These are phyloP conservation scores for Tuberolachnus salignus DNA, from an alignment of 2,888 invertebrate genomes.

Conservation along the genomic window DNA sequence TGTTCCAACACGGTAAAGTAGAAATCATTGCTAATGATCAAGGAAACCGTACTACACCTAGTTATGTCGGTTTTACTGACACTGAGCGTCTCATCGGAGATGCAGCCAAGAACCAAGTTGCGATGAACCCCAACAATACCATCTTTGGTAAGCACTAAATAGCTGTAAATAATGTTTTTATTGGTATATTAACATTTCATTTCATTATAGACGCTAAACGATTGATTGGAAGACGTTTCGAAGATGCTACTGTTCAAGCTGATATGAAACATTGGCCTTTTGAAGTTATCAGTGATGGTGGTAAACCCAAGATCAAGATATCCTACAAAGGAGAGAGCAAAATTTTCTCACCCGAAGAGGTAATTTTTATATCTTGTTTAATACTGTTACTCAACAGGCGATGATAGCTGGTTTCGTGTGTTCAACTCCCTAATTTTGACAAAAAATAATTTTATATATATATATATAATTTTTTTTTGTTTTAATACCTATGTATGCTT, in stretches of 20 bases:
- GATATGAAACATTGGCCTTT: slow-evolving; percentile 97
- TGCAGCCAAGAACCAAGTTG: slow-evolving; percentile 68
- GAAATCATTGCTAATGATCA: slow-evolving; percentile 76
- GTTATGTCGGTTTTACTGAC: slow-evolving; percentile 85
- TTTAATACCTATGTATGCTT: no score
- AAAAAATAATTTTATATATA: no score
- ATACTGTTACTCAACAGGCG: no score
- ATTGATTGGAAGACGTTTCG: slow-evolving; percentile 72
- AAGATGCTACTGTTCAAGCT: slow-evolving; percentile 79
- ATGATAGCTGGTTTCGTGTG: no score
- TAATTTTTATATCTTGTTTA: slow-evolving; percentile 65
- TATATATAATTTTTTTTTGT: no score
- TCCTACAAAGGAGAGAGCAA: slow-evolving; percentile 88
- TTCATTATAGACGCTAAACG: slow-evolving; percentile 80
- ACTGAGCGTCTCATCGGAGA: slow-evolving; percentile 70
- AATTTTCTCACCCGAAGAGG: slow-evolving; percentile 88
- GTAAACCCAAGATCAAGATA: slow-evolving; percentile 82
- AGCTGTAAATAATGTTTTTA: neutral
- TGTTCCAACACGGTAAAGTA: slow-evolving; percentile 80
- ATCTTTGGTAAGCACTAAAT: slow-evolving; percentile 72
- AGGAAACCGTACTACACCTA: slow-evolving; percentile 87
- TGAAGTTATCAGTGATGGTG: slow-evolving; percentile 78
- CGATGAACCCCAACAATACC: slow-evolving; percentile 88
- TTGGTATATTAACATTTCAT: neutral
- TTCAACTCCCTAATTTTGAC: no score